These are phyloP conservation scores for Urophycis tenuis DNA, from an alignment of 2,797 vertebrate species.

Conservation along the genomic window DNA sequence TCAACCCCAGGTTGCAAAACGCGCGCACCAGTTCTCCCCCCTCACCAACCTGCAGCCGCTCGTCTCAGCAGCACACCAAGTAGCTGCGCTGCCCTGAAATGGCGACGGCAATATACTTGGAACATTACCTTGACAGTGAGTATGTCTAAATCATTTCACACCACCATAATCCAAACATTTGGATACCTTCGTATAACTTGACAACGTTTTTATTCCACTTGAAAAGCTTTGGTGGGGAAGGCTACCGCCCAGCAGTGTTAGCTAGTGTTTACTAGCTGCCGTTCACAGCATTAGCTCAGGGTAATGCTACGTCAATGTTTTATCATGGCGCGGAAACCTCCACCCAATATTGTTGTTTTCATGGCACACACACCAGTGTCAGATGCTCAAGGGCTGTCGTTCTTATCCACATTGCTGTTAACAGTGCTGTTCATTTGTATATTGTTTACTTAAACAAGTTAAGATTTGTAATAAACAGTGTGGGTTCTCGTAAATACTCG, in stretches of 20 bases:
- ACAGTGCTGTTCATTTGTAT: not conserved
- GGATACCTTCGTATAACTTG: not conserved
- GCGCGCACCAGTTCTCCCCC: slow-evolving; percentile 26
- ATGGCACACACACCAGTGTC: not conserved
- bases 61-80: slow-evolving; percentile 24
- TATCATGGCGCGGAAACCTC: not conserved
- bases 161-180: not conserved
- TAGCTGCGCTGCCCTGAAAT: slow-evolving; percentile 66
- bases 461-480: not conserved
- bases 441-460: not conserved
- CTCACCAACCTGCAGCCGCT: not conserved
- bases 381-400: too few species aligned
- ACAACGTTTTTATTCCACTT: not conserved
- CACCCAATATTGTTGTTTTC: not conserved
- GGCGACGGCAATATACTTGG: slow-evolving; percentile 96
- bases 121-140: slow-evolving; percentile 97
- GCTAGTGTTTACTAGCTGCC: not conserved
- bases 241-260: not conserved
- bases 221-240: not conserved
- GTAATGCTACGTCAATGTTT: not conserved
- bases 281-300: not conserved
- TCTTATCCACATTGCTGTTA: too few species aligned
- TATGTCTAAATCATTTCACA: slow-evolving; percentile 11
- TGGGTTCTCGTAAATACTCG: not conserved
- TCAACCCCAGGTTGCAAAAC: slow-evolving; percentile 34